Evolutionary conservation across 1,140 invertebrate genomes (phyloP).

Genomic region (Chironomus tepperi): DNA sequence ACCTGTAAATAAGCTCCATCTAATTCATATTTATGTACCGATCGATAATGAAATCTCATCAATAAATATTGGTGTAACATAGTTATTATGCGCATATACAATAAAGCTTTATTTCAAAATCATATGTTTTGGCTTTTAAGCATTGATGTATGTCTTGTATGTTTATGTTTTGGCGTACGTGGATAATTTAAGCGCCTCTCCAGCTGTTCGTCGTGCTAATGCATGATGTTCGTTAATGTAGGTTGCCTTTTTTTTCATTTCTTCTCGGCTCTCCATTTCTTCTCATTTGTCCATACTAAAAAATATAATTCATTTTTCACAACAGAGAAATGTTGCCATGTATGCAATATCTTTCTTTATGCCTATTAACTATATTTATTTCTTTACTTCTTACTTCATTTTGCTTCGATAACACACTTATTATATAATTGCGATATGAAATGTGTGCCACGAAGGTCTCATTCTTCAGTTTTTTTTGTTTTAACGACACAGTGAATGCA

Average conservation of each 20-base stretch:
- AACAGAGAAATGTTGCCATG: background rate
- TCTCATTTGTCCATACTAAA: background rate
- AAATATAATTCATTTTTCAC: background rate
- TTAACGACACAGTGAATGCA: background rate
- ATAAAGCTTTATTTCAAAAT: background rate
- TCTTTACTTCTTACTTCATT: slow-evolving; percentile 5
- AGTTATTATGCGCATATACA: background rate
- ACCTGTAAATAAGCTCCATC: background rate
- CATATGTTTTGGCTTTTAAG: background rate
- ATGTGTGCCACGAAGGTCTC: slow-evolving; percentile 3
- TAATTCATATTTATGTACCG: background rate
- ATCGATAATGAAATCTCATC: background rate
- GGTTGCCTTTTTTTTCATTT: slow-evolving; percentile 3
- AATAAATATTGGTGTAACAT: background rate
- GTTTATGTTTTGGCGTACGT: slow-evolving; percentile 12
- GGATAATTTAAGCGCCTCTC: background rate
- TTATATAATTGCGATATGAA: background rate
- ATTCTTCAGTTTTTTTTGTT: background rate
- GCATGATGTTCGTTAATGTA: background rate
- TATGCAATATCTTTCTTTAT: slow-evolving; percentile 10
- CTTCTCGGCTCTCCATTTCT: background rate
- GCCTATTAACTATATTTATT: background rate
- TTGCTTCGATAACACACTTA: slow-evolving; percentile 21
- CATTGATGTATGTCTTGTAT: slow-evolving; percentile 4
- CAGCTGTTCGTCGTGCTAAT: slow-evolving; percentile 15